These are phyloP conservation scores for Heterotilapia buettikoferi DNA, from an alignment of 2,113 vertebrate species.

Conservation along the genomic window DNA sequence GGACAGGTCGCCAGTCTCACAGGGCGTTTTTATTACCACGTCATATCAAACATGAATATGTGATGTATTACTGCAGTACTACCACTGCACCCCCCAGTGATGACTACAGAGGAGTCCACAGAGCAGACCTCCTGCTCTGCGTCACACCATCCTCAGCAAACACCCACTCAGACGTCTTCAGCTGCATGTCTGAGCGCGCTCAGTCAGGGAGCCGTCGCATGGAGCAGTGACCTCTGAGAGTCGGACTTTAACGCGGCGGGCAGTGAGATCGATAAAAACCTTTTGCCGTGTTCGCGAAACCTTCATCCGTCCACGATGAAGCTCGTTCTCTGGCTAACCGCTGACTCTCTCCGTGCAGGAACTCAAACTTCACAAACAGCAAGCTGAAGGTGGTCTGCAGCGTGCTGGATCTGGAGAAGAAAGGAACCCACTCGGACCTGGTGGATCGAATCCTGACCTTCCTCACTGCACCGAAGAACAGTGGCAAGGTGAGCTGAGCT, in stretches of 20 bases:
- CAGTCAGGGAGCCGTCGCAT: neutral
- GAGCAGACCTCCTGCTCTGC: neutral
- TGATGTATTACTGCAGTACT: neutral
- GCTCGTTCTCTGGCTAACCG: neutral
- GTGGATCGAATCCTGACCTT: constrained; percentile 89
- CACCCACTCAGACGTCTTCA: neutral
- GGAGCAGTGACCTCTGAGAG: neutral
- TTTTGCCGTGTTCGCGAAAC: neutral
- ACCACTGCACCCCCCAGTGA: neutral
- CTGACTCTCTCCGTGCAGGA: neutral
- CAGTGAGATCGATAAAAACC: neutral
- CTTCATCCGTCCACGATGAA: neutral
- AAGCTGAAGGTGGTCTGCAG: constrained; percentile 87
- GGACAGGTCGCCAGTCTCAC: neutral
- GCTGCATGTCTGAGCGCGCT: neutral
- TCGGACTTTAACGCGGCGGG: neutral
- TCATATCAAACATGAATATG: neutral
- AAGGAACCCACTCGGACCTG: constrained; percentile 84
- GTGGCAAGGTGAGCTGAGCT: constrained; percentile 79
- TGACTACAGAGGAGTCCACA: neutral
- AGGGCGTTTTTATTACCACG: accelerated
- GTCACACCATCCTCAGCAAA: neutral
- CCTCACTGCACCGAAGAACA: constrained; percentile 85
- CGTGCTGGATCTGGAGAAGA: constrained; percentile 91
- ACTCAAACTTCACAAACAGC: constrained; percentile 53